phyloP scores from a whole-genome alignment of 2,797 vertebrate genomes.

The Siniperca obscura region DNA sequence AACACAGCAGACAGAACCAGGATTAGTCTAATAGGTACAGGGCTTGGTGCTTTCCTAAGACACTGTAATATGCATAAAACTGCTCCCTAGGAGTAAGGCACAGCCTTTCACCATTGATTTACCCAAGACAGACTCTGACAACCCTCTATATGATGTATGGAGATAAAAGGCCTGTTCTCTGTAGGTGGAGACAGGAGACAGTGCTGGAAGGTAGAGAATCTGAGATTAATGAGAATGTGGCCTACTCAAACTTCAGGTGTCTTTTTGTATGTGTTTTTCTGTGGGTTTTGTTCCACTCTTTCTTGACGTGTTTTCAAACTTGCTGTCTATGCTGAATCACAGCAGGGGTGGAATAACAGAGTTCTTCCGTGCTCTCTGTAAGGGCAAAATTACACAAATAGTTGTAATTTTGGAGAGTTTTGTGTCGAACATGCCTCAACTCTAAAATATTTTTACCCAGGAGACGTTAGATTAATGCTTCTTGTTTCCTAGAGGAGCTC shows the following conservation, averaged over 20 bases:
- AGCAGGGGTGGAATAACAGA: conserved; percentile 39
- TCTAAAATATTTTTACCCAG: conserved; percentile 54
- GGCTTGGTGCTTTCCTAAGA: conserved; percentile 43
- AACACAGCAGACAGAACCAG: conserved; percentile 28
- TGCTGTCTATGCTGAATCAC: conserved; percentile 44
- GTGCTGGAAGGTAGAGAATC: conserved; percentile 61
- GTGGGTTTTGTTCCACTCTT: conserved; percentile 42
- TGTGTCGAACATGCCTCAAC: conserved; percentile 37
- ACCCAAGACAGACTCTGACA: conserved; percentile 65
- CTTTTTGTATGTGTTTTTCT: conserved; percentile 44
- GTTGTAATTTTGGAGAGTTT: conserved; percentile 38
- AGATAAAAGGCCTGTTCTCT: conserved; percentile 72
- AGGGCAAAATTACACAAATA: conserved; percentile 51
- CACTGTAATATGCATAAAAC: conserved; percentile 56
- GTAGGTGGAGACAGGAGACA: conserved; percentile 67
- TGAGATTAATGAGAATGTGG: conserved; percentile 69
- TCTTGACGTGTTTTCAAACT: conserved; percentile 37
- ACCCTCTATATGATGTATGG: conserved; percentile 61
- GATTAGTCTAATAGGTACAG: conserved; percentile 31
- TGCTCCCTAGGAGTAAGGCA: conserved; percentile 37
- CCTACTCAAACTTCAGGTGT: conserved; percentile 57
- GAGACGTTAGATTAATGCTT: conserved; percentile 54
- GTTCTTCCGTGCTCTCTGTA: conserved; percentile 17
- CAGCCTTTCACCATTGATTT: conserved; percentile 50
- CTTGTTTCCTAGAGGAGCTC: conserved; percentile 53